Conservation (phyloP, 2,888 invertebrate genomes). For the Microdon myrmicae region DNA sequence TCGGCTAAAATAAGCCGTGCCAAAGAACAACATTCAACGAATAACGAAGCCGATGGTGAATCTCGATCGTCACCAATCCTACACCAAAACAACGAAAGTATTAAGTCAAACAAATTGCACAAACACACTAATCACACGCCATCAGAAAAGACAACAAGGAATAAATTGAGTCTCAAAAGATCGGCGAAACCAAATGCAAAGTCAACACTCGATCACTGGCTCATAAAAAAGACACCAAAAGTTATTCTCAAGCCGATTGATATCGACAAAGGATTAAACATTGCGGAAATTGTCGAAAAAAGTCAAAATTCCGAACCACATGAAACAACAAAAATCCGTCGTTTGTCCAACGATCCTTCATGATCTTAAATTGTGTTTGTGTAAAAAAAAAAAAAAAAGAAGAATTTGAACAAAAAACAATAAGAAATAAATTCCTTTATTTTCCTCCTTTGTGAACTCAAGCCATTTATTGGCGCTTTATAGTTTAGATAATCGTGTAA, state of each 20-base stretch:
- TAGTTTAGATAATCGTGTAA: too few relatives aligned
- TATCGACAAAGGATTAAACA: constrained; percentile 14
- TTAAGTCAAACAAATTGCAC: constrained; percentile 34
- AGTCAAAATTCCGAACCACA: not conserved
- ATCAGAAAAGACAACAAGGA: constrained; percentile 20
- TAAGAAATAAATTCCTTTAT: too few relatives aligned
- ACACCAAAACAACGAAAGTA: constrained; percentile 34
- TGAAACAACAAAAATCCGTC: constrained; percentile 18
- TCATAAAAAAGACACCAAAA: constrained; percentile 60
- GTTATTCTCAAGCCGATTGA: constrained; percentile 42
- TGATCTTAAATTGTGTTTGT: too few relatives aligned
- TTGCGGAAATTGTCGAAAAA: constrained; percentile 1
- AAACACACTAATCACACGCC: constrained; percentile 37
- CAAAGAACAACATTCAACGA: constrained; percentile 27
- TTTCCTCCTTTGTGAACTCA: too few relatives aligned
- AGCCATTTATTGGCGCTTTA: too few relatives aligned
- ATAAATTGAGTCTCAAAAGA: constrained; percentile 24
- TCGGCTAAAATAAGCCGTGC: constrained; percentile 20
- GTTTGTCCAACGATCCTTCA: constrained; percentile 35
- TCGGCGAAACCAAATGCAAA: constrained; percentile 27
- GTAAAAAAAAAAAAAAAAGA: too few relatives aligned
- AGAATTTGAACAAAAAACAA: too few relatives aligned
- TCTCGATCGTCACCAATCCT: constrained; percentile 3
- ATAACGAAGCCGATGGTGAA: constrained; percentile 22
- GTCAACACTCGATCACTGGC: constrained; percentile 60